Evolutionary conservation across 1,140 invertebrate species (phyloP).

Genomic region (Manduca sexta): DNA sequence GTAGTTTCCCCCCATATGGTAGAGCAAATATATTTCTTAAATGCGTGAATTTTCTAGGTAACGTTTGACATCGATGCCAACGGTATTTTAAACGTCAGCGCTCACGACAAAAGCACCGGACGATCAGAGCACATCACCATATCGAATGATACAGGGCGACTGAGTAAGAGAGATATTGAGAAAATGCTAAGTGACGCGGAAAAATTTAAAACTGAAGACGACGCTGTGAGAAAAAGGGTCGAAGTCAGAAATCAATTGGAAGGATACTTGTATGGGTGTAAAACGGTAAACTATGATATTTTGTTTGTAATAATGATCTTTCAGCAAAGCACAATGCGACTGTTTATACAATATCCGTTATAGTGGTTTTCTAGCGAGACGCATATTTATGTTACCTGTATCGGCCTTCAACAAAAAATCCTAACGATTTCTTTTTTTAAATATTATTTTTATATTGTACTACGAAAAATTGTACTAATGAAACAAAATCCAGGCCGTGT

Average conservation of each 20-base stretch:
- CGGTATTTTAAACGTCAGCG: slow-evolving; percentile 86
- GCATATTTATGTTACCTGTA: too few species aligned
- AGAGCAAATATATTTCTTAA: neutral
- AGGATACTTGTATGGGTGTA: slow-evolving; percentile 86
- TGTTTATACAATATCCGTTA: too few species aligned
- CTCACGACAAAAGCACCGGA: slow-evolving; percentile 85
- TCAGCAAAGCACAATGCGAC: too few species aligned
- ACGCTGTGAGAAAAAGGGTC: slow-evolving; percentile 78
- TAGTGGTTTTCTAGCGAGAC: too few species aligned
- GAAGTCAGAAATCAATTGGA: slow-evolving; percentile 87
- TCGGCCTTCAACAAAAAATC: too few species aligned
- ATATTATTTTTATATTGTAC: too few species aligned
- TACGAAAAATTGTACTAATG: too few species aligned
- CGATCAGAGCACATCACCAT: slow-evolving; percentile 87
- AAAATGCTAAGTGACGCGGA: slow-evolving; percentile 90
- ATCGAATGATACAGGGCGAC: slow-evolving; percentile 93
- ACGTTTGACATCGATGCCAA: slow-evolving; percentile 88
- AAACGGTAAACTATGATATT: too few species aligned
- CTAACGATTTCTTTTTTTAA: too few species aligned
- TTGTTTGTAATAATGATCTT: too few species aligned
- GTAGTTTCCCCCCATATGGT: slow-evolving; percentile 63
- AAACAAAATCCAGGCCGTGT: too few species aligned
- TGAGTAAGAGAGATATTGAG: slow-evolving; percentile 94
- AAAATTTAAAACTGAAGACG: slow-evolving; percentile 80
- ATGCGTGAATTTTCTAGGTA: slow-evolving; percentile 49